These are phyloP conservation scores for Phalanger gymnotis DNA, from an alignment of 2,797 vertebrate species.

Conservation along the genomic window DNA sequence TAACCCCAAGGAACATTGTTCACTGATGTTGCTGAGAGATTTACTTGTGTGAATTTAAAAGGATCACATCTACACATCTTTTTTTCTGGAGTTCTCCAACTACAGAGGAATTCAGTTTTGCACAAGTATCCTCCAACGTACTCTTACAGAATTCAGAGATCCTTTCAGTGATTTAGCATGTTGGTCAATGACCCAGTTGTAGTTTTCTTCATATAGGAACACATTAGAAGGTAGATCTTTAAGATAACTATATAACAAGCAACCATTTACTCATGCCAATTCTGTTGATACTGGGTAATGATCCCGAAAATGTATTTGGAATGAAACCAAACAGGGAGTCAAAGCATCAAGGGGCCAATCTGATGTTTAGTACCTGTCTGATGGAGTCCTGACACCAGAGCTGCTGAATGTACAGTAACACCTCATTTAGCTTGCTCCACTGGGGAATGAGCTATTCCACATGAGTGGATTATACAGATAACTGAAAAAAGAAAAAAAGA, in stretches of 20 bases:
- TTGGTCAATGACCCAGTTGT: background rate
- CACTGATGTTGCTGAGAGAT: background rate
- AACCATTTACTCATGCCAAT: background rate
- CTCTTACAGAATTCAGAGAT: background rate
- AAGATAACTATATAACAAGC: background rate
- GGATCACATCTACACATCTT: constrained; percentile 8
- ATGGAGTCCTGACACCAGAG: background rate
- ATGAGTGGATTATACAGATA: background rate
- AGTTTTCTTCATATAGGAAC: background rate
- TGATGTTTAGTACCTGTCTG: constrained; percentile 8
- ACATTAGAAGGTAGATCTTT: background rate
- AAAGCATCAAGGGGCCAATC: background rate
- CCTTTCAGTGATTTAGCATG: background rate
- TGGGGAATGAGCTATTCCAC: background rate
- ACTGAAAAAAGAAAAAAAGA: background rate
- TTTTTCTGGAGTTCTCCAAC: background rate
- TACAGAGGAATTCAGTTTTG: background rate
- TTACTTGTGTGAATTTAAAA: background rate
- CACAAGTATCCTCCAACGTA: background rate
- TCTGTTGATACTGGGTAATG: background rate
- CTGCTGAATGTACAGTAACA: background rate
- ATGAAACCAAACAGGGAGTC: constrained; percentile 21
- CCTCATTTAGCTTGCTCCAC: background rate
- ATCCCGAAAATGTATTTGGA: background rate
- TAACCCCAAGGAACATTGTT: background rate